These are phyloP conservation scores for Hyla sarda DNA, from an alignment of 2,113 vertebrate genomes.

Conservation along the genomic window DNA sequence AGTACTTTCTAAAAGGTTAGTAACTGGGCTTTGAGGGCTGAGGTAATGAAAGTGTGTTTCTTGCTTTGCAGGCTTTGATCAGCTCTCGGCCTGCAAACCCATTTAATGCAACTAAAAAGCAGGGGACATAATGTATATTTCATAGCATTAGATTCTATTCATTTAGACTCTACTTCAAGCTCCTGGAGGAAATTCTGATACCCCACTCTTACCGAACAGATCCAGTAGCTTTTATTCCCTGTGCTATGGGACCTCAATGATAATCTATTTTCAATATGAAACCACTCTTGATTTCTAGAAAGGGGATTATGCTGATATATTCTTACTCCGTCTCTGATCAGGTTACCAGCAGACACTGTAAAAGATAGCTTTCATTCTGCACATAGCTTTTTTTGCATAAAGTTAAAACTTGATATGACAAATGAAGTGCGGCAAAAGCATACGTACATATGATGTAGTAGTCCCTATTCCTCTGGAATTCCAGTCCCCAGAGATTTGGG, in stretches of 20 bases:
- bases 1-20: constrained; percentile 48
- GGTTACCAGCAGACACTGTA: constrained; percentile 26
- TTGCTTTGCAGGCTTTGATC: constrained; percentile 43
- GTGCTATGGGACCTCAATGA: not conserved
- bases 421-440: constrained; percentile 52
- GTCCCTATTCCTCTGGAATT: constrained; percentile 95
- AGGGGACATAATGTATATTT: constrained; percentile 38
- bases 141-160: constrained; percentile 26
- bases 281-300: constrained; percentile 30
- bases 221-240: constrained; percentile 7
- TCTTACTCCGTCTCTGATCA: not conserved
- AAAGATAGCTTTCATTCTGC: constrained; percentile 3
- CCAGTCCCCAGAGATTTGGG: constrained; percentile 97
- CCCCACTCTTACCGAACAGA: constrained; percentile 18
- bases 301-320: constrained; percentile 29
- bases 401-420: not conserved
- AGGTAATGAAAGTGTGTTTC: constrained; percentile 54
- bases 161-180: constrained; percentile 14
- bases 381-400: not conserved
- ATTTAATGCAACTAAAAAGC: constrained; percentile 49
- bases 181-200: constrained; percentile 30
- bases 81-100: constrained; percentile 55
- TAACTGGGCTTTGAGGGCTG: constrained; percentile 51
- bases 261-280: constrained; percentile 49
- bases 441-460: constrained; percentile 99